Percentiles rank a stretch among this genome's conserved stretches.
Evolutionary conservation across 2,797 vertebrate species (phyloP).

Genomic region (Octomys mimax): DNA sequence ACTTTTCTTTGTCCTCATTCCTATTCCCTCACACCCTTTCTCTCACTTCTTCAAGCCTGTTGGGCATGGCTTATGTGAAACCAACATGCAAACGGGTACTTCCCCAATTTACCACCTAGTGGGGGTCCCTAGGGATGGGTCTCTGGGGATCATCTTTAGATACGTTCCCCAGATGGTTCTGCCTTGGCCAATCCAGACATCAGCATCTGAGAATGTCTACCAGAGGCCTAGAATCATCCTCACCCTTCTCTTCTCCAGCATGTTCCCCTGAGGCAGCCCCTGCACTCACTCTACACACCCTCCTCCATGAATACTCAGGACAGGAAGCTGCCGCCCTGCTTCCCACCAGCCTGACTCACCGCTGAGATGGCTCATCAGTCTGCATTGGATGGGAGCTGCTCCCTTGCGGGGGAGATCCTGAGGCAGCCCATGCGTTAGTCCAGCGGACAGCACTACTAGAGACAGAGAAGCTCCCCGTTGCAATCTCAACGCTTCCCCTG

Average conservation of each 20-base stretch:
- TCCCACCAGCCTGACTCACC: conserved; percentile 60
- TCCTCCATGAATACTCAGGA: rapidly evolving
- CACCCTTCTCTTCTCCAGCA: rapidly evolving
- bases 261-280: background rate
- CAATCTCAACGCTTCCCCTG: background rate
- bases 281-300: background rate
- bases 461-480: background rate
- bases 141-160: background rate
- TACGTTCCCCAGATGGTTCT: rapidly evolving
- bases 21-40: background rate
- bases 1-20: background rate
- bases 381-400: background rate
- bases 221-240: background rate
- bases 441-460: background rate
- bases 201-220: background rate
- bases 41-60: background rate
- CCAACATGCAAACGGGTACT: background rate
- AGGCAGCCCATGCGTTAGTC: rapidly evolving
- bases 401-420: background rate
- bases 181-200: rapidly evolving
- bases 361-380: background rate
- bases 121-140: background rate
- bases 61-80: background rate
- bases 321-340: background rate
- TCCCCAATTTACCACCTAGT: background rate